Base-by-base conservation (phyloP, 2,888 invertebrate genomes). In the Andrena praecox region DNA sequence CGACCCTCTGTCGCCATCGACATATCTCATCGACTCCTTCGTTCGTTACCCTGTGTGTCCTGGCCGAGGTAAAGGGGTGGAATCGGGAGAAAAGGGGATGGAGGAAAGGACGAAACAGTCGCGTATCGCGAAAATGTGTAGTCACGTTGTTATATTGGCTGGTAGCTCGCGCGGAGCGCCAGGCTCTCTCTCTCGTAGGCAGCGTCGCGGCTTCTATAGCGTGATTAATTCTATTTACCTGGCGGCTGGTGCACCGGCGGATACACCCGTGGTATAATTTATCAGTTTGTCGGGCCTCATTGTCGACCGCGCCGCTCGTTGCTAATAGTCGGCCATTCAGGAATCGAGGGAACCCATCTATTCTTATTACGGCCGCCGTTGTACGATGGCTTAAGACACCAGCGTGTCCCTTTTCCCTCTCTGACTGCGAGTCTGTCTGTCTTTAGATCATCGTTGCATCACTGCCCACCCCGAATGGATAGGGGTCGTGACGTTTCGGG, bases 71-170 rank as follows among this genome's bases (percentile, higher is more conserved):
- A 16, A 42, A 42, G 42, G 42, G 42, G 42, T 42, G 42, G 42
- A 42, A 42, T 42, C 42, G 16, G 16, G 42, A 42, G n/a, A n/a
- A 31, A 35, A 42, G 35, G 42, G 33, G 62, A 33, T 33, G 20
- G 7, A 27, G 31, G 5, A 72, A 82, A 66, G 52, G 20, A 42
- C 20, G 77, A 66, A 62, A 59, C 59, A 71, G 70, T 48, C 10
- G 68, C 50, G 76, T 68, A 50, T 24, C 79, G 64, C 85, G 89
- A 90, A 90, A 91, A 89, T 74, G 89, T 91, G 83, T 87, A 91
- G 91, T 91, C 91, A 91, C 85, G 90, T 90, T 90, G 90, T 88
- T 91, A 91, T 90, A 91, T 91, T 91, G 89, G 91, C 88, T 84
- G 86, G 85, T 88, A 80, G 87, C 85, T 79, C 80, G 82, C 88